A percentile compares a stretch with the other conserved stretches of the same genome.
Conservation (phyloP, 1,140 invertebrate species). For the Bombus picipes region DNA sequence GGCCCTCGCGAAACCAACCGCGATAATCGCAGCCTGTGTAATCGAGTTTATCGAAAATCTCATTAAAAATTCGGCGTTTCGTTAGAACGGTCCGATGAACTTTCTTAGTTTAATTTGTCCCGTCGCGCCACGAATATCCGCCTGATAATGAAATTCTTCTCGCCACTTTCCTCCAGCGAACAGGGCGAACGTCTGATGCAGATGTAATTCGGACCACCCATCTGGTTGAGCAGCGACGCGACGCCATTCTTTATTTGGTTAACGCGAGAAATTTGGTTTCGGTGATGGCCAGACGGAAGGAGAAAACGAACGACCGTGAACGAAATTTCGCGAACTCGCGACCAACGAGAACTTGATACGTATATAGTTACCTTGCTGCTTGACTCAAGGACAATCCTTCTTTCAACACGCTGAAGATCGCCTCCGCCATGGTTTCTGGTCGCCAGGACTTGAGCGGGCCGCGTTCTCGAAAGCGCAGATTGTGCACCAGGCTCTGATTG, state of each 20-base stretch:
- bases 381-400: conserved; percentile 94
- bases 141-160: conserved; percentile 44
- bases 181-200: background rate
- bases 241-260: conserved; percentile 10
- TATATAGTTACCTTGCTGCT: conserved; percentile 85
- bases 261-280: conserved; percentile 16
- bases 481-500: conserved; percentile 93
- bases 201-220: conserved; percentile 24
- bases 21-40: background rate
- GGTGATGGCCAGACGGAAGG: background rate
- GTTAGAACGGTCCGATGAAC: conserved; percentile 37
- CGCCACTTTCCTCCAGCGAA: background rate
- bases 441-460: conserved; percentile 96
- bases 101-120: conserved; percentile 32
- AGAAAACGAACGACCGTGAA: background rate
- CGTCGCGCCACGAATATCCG: conserved; percentile 47
- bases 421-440: conserved; percentile 96
- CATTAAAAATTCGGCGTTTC: background rate
- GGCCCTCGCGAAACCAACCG: background rate
- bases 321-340: background rate
- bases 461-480: conserved; percentile 94
- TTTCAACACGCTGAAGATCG: conserved; percentile 94
- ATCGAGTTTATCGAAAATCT: background rate
- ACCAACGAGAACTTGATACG: background rate
- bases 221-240: conserved; percentile 22